Percentiles rank a stretch among this genome's conserved stretches.
These are phyloP conservation scores for Mormoops blainvillei DNA, from an alignment of 2,113 vertebrate genomes.

Conservation along the genomic window DNA sequence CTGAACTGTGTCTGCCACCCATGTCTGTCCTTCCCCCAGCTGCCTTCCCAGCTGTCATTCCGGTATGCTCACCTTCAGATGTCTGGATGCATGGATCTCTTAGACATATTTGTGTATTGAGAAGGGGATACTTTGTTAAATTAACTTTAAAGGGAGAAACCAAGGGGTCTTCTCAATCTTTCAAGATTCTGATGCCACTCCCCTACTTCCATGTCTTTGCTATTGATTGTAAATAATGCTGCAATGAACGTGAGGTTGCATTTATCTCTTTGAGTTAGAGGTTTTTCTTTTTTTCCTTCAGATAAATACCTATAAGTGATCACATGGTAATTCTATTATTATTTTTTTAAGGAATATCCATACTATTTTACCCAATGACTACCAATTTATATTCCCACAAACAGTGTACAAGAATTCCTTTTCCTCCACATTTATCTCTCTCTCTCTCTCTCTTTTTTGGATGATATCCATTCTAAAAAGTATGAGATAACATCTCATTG, in stretches of 20 bases:
- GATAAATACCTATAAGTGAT: not conserved
- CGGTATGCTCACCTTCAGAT: not conserved
- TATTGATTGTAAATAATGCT: not conserved
- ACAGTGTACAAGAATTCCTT: too few species aligned
- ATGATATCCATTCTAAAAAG: too few species aligned
- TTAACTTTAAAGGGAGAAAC: too few species aligned
- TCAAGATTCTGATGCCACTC: too few species aligned
- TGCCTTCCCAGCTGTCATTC: not conserved
- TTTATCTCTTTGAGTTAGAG: not conserved
- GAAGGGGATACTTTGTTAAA: too few species aligned
- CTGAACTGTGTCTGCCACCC: not conserved
- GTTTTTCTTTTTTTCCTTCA: not conserved
- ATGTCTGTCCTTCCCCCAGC: not conserved
- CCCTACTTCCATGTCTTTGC: too few species aligned
- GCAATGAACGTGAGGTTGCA: not conserved
- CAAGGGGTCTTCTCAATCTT: too few species aligned
- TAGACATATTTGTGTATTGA: not conserved
- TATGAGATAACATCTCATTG: not conserved
- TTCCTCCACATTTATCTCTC: too few species aligned
- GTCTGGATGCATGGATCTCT: not conserved
- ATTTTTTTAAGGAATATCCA: not conserved
- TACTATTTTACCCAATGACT: not conserved
- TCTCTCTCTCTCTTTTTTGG: too few species aligned
- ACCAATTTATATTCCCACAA: not conserved
- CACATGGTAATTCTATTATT: not conserved